Base-by-base conservation (phyloP, 2,888 invertebrate species). In the Thysanoteuthis rhombus region DNA sequence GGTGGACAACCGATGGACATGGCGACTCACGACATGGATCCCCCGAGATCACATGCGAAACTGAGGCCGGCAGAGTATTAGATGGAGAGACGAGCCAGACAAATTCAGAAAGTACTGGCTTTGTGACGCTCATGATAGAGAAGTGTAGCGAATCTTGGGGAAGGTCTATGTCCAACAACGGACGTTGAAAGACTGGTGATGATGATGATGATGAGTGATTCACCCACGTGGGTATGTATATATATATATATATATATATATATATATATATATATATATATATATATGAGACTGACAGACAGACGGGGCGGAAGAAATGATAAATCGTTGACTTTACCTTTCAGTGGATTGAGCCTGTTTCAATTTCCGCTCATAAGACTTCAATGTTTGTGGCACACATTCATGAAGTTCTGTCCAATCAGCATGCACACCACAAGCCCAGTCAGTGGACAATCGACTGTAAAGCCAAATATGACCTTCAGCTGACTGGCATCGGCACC, bases 391-490 rank as follows among this genome's bases (percentile, higher is more conserved):
- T 1, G 90, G 90, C 4, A 90, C 42, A 22, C 90, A 90, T 42
- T 90, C 90, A 90, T 90, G 90, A 39, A 92, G 92, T 40, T 92
- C 45, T 45, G 92, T 92, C 92, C 92, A 92, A 22, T 47, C 47
- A 6, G 92, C 40, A 92, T 92, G 92, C 6, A 92, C 92, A 10
- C 92, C 92, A 3, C 92, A 92, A 6, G 39, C 22, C 92, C 92
- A 92, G 25, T 52, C 38, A 19, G 45, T 92, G 38, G 92, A 45
- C 19, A 92, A 36, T 45, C 92, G 28, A 39, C 92, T 92, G 47
- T 42, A 92, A 32, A 92, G 47, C 92, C 92, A 92, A 38, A 52
- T 92, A 16, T 92, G 45, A 0, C 92, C 38, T 25, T 52, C 10
- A 1, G 47, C 6, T 45, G 45, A 45, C 0, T 19, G 42, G 8